These are phyloP conservation scores for Microhierax caerulescens DNA, from an alignment of 2,797 vertebrate species.

Conservation along the genomic window DNA sequence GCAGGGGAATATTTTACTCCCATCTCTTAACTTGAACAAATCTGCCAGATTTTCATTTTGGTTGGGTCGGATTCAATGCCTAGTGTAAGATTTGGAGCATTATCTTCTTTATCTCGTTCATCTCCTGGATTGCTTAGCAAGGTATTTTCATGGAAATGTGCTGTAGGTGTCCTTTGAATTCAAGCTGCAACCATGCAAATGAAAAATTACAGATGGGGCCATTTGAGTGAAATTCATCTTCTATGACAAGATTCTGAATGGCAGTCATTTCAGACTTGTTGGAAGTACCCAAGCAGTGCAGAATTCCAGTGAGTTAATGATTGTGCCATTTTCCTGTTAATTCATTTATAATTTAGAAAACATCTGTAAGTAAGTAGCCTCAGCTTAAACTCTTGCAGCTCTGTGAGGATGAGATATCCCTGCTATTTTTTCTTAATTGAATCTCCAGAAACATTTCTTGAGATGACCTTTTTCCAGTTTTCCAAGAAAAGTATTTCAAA, in stretches of 20 bases:
- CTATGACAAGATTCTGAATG: background rate
- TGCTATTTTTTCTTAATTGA: background rate
- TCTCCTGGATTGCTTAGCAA: conserved; percentile 16
- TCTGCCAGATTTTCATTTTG: conserved; percentile 1
- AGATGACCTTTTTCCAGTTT: background rate
- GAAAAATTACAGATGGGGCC: conserved; percentile 46
- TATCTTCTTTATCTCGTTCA: conserved; percentile 34
- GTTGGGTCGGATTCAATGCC: background rate
- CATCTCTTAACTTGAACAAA: background rate
- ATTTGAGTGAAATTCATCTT: conserved; percentile 38
- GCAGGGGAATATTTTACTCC: background rate
- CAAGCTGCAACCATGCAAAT: background rate
- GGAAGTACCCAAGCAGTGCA: background rate
- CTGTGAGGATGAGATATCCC: background rate
- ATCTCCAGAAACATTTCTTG: background rate
- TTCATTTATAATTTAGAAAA: background rate
- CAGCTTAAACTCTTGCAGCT: background rate
- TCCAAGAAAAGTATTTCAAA: background rate
- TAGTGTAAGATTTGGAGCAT: conserved; percentile 19
- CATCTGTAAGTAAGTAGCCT: background rate
- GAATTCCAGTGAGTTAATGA: background rate
- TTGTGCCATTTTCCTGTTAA: background rate
- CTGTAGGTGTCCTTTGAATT: conserved; percentile 18
- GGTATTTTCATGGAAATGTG: conserved; percentile 20
- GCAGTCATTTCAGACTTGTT: background rate